These are phyloP conservation scores for Aegypius monachus DNA, from an alignment of 2,113 vertebrate genomes.

Conservation along the genomic window DNA sequence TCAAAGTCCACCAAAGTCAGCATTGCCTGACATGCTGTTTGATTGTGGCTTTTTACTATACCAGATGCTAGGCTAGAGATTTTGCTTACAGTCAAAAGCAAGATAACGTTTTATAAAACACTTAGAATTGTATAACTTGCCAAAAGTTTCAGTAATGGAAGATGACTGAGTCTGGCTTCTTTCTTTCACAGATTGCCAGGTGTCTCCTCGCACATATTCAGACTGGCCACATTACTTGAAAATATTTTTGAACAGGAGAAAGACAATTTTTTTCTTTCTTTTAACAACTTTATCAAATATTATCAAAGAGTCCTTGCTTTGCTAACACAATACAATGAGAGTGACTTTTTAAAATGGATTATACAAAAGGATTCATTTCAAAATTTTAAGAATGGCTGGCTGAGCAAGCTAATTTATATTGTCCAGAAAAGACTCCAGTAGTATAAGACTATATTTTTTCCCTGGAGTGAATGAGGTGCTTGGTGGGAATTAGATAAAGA, in stretches of 20 bases:
- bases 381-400: not conserved
- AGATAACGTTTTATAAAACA: slow-evolving; percentile 10
- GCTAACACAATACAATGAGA: not conserved
- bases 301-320: not conserved
- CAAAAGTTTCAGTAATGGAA: not conserved
- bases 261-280: not conserved
- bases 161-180: not conserved
- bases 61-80: not conserved
- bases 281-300: not conserved
- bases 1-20: not conserved
- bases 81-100: slow-evolving; percentile 13
- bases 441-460: not conserved
- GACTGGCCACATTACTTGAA: not conserved
- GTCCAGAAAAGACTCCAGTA: not conserved
- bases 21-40: not conserved
- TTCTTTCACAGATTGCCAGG: not conserved
- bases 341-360: not conserved
- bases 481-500: not conserved
- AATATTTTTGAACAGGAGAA: slow-evolving; percentile 2
- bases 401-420: not conserved
- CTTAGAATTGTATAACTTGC: not conserved
- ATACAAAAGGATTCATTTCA: not conserved
- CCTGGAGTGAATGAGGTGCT: not conserved
- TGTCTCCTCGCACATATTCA: not conserved
- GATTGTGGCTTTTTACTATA: not conserved